phyloP scores from a whole-genome alignment of 2,113 vertebrate genomes.

The Cephalopholis sonnerati region DNA sequence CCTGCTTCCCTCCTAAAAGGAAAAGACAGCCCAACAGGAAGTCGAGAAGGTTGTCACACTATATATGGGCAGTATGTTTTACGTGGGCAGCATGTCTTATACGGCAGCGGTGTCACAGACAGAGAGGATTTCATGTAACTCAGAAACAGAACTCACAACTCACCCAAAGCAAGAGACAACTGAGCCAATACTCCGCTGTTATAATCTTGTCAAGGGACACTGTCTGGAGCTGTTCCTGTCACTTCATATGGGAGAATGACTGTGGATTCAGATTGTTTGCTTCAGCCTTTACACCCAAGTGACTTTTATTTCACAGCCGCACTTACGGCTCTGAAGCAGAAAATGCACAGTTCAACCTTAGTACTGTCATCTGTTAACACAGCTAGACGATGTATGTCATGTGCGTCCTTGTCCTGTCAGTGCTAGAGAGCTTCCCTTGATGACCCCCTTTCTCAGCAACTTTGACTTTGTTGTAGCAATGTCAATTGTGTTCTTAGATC shows the following conservation, averaged over 20 bases:
- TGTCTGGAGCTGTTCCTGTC: conserved; percentile 41
- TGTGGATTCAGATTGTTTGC: conserved; percentile 38
- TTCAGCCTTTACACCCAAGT: conserved; percentile 27
- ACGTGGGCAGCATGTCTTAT: conserved; percentile 47
- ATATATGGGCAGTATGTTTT: conserved; percentile 27
- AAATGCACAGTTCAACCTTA: conserved; percentile 14
- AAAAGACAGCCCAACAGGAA: too few relatives aligned
- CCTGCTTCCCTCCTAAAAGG: too few relatives aligned
- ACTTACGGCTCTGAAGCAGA: conserved; percentile 1
- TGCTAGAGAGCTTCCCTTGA: not conserved
- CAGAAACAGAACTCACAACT: conserved; percentile 42
- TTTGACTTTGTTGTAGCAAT: not conserved
- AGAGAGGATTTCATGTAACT: conserved; percentile 58
- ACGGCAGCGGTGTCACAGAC: conserved; percentile 46
- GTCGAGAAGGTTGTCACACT: too few relatives aligned
- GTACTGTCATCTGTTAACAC: conserved; percentile 16
- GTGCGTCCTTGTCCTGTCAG: conserved; percentile 8
- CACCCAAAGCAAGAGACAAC: conserved; percentile 39
- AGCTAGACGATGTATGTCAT: conserved; percentile 1
- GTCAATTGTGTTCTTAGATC: not conserved
- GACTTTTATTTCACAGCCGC: conserved; percentile 25
- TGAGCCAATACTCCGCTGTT: conserved; percentile 40
- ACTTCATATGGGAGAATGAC: conserved; percentile 30
- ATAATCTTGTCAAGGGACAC: conserved; percentile 51
- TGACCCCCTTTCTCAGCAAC: not conserved